Percentiles rank a stretch among this genome's conserved stretches.
Conservation (phyloP, 2,888 invertebrate species). For the Cistogaster globosa region DNA sequence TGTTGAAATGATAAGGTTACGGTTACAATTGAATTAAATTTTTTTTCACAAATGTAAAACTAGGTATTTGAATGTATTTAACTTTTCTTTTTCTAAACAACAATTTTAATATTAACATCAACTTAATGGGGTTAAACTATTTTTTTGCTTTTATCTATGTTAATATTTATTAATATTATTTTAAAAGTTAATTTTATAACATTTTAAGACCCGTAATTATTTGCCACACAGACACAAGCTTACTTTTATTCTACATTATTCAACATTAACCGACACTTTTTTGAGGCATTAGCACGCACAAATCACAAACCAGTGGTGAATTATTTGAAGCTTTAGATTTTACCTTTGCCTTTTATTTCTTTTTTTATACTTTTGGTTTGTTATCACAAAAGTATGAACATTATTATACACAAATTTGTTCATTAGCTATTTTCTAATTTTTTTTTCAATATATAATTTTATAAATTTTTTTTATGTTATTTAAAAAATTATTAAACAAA, state of each 20-base stretch:
- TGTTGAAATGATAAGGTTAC: conserved; percentile 68
- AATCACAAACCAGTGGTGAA: conserved; percentile 69
- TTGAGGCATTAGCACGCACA: conserved; percentile 52
- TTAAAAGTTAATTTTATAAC: background rate
- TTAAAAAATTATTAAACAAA: conserved; percentile 32
- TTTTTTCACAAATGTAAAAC: conserved; percentile 22
- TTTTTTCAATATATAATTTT: background rate
- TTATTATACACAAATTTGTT: conserved; percentile 25
- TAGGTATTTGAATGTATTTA: background rate
- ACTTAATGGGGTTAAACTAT: background rate
- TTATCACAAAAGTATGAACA: conserved; percentile 20
- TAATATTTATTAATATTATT: background rate
- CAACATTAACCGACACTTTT: conserved; percentile 9
- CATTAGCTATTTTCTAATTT: too few species aligned
- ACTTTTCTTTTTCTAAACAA: background rate
- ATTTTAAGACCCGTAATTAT: conserved; percentile 23
- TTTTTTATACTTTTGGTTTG: conserved; percentile 34
- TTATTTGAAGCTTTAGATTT: conserved; percentile 66
- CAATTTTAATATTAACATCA: background rate
- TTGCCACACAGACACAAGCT: background rate
- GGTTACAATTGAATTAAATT: conserved; percentile 41
- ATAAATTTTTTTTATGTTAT: conserved; percentile 47
- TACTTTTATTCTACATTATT: conserved; percentile 24
- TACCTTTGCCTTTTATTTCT: conserved; percentile 69
- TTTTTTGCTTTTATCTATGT: conserved; percentile 13